A percentile compares a stretch with the other conserved stretches of the same genome.
These are phyloP conservation scores for Diuraphis noxia DNA, from an alignment of 1,140 invertebrate genomes.

Conservation along the genomic window DNA sequence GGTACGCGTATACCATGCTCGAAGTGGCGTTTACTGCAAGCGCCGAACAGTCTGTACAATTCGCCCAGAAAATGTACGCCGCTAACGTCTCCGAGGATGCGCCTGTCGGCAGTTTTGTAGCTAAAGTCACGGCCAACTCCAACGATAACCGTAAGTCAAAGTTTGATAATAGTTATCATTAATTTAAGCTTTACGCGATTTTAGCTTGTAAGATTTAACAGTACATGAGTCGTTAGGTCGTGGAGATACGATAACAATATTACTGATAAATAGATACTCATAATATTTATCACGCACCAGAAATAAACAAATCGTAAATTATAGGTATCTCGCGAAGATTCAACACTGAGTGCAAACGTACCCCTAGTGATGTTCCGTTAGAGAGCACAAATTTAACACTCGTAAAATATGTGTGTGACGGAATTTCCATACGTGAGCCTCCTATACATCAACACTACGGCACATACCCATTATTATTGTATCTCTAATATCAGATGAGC, in stretches of 20 bases:
- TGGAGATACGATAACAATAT: not conserved
- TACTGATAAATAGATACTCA: too few species aligned
- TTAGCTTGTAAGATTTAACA: not conserved
- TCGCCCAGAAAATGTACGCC: conserved; percentile 74
- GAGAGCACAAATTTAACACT: not conserved
- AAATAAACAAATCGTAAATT: too few species aligned
- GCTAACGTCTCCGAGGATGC: conserved; percentile 81
- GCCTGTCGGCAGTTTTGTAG: conserved; percentile 73
- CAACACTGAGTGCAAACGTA: not conserved
- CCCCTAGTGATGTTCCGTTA: not conserved
- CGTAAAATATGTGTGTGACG: not conserved
- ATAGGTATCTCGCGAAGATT: not conserved
- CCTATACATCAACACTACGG: not conserved
- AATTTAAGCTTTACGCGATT: not conserved
- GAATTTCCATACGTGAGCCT: not conserved
- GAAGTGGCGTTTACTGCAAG: conserved; percentile 71
- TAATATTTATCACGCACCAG: too few species aligned
- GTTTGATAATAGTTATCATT: not conserved
- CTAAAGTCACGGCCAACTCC: conserved; percentile 76
- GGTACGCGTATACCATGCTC: conserved; percentile 67
- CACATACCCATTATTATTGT: not conserved
- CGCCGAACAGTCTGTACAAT: conserved; percentile 78
- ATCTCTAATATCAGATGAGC: not conserved
- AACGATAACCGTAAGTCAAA: conserved; percentile 41
- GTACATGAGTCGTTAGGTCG: not conserved